phyloP scores from a whole-genome alignment of 92 coral and sea anemone species.

The Phenganax stokvisi region DNA sequence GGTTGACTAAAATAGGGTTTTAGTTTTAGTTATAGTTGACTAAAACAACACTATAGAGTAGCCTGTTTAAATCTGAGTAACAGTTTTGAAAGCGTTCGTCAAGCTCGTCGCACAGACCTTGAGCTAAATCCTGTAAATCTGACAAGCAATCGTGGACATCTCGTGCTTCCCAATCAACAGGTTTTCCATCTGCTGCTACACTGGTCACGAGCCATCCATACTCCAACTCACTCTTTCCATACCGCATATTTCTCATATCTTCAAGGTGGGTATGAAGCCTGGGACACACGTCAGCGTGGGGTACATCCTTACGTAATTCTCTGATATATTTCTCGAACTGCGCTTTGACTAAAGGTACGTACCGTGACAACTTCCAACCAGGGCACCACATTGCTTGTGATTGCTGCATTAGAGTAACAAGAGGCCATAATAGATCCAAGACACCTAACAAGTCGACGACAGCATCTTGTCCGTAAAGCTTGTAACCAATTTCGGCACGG shows the following conservation, averaged over 20 bases:
- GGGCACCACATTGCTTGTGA: slow-evolving; percentile 9
- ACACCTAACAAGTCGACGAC: not conserved
- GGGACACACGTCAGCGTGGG: slow-evolving; percentile 1
- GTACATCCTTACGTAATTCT: slow-evolving; percentile 11
- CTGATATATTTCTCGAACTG: not conserved
- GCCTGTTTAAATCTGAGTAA: not conserved
- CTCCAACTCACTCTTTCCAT: not conserved
- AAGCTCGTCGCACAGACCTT: not conserved
- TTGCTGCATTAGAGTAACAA: slow-evolving; percentile 13
- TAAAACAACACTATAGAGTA: too few species aligned
- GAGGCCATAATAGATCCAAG: not conserved
- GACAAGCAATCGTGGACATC: not conserved
- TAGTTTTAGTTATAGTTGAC: too few species aligned
- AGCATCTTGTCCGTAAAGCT: not conserved
- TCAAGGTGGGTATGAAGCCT: not conserved
- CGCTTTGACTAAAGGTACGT: not conserved
- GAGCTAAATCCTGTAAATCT: not conserved
- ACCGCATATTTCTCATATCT: not conserved
- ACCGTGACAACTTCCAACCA: not conserved
- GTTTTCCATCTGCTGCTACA: not conserved
- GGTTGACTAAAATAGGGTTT: too few species aligned
- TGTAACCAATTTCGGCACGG: not conserved
- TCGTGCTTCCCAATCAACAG: not conserved
- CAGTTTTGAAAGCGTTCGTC: not conserved
- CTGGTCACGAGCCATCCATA: not conserved